phyloP scores from a whole-genome alignment of 2,113 vertebrate species.

The Callipepla californica region DNA sequence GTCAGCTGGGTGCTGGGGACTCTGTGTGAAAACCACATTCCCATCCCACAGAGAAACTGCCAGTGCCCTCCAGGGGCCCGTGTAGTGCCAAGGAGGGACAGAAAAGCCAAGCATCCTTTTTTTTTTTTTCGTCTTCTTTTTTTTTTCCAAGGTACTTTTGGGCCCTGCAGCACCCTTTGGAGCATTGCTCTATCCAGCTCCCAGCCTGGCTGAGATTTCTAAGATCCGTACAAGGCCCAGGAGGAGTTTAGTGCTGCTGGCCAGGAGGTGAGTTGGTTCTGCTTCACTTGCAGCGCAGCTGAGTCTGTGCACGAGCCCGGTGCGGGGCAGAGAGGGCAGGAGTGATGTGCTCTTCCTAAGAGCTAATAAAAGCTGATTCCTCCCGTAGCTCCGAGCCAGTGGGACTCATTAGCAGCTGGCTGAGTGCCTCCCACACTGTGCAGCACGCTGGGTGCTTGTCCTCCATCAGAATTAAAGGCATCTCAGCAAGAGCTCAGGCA shows the following conservation, averaged over 20 bases:
- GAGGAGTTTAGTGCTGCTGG: not conserved
- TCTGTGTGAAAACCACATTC: fast-evolving
- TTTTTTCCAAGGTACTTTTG: not conserved
- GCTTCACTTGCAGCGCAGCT: slow-evolving; percentile 55
- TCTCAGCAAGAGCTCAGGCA: not conserved
- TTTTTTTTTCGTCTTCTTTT: not conserved
- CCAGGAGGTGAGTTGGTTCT: slow-evolving; percentile 1
- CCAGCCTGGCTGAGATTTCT: not conserved
- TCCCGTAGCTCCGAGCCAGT: slow-evolving; percentile 52
- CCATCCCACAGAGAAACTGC: fast-evolving
- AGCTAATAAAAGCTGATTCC: slow-evolving; percentile 70
- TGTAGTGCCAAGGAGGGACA: not conserved
- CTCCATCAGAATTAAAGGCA: not conserved
- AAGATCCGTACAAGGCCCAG: not conserved
- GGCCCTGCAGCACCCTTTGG: not conserved
- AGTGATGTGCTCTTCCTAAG: slow-evolving; percentile 8
- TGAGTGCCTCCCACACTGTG: slow-evolving; percentile 20
- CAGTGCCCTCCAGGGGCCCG: fast-evolving
- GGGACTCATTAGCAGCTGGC: slow-evolving; percentile 50
- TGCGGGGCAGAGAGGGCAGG: slow-evolving; percentile 27
- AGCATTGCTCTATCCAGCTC: not conserved
- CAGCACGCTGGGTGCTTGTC: not conserved
- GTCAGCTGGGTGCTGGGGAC: slow-evolving; percentile 10
- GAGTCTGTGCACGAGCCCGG: not conserved
- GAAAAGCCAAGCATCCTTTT: not conserved